Base-by-base conservation (phyloP, 2,113 vertebrate genomes). In the Choloepus hoffmanni region DNA sequence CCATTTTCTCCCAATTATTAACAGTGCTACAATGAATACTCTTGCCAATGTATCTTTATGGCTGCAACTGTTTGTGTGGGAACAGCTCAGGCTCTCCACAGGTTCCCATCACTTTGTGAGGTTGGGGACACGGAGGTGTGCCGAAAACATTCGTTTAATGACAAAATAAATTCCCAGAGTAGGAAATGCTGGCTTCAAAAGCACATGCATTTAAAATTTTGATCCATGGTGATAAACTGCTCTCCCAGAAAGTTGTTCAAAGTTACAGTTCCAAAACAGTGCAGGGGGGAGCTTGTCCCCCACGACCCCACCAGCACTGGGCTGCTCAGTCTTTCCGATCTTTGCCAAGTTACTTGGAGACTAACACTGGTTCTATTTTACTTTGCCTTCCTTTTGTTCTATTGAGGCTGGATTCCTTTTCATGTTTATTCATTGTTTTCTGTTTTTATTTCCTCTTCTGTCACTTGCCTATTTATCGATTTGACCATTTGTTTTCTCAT, bases 311-410 rank as follows among this genome's bases (percentile, higher is more conserved):
- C 30, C 50, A 0, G 3, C 40, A 0, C 60, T 0, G 16, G 36
- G 0, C 14, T 8, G 3, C 0, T 14, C 50, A 5, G 24, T 2
- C 12, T n/a, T 10, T 36, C 13, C 19, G 0, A 0, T 23, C 4
- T 48, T 5, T 11, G 23, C 40, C 36, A 11, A 5, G 10, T 23
- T 4, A 28, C 7, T 0, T 7, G 30, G 30, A 40, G 36, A 23
- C n/a, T 36, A 45, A 0, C 1, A 2, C 13, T 6, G 26, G 10
- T 1, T 0, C 14, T 24, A 3, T 7, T 16, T 7, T 19, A 0
- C 14, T 6, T 10, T 7, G 12, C 23, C n/a, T 30, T 18, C 4
- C 2, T 16, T 23, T 24, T 5, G 0, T 13, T 8, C 43, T 1
- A 1, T 1, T 19, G 45, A 28, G 18, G 45, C 5, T 1, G 88